Evolutionary conservation across 2,888 invertebrate genomes (phyloP).

Genomic region (Drosophila ezoana): DNA sequence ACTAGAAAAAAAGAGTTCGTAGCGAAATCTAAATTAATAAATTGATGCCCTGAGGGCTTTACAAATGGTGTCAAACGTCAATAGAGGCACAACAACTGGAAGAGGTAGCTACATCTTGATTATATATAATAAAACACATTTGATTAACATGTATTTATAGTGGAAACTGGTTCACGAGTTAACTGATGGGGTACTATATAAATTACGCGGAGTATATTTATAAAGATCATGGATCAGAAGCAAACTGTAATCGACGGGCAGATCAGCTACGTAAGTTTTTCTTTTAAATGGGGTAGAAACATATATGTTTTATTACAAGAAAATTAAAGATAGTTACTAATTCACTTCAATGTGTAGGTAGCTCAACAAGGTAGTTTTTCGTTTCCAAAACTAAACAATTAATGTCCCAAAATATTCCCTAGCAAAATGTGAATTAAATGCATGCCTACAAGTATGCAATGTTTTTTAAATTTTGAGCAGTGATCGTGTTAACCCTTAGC

Average conservation of each 20-base stretch:
- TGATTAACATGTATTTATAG: constrained; percentile 10
- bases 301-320: no score
- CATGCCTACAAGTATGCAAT: constrained; percentile 39
- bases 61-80: constrained; percentile 49
- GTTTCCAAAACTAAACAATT: no score
- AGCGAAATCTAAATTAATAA: constrained; percentile 48
- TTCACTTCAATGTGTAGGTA: no score
- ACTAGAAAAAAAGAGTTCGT: constrained; percentile 32
- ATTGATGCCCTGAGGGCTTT: constrained; percentile 37
- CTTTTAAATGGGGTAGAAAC: neutral
- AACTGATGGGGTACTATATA: neutral
- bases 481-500: constrained; percentile 14
- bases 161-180: neutral
- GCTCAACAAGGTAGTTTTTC: no score
- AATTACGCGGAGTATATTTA: neutral
- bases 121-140: constrained; percentile 2
- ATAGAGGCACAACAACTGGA: constrained; percentile 15
- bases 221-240: neutral
- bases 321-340: no score
- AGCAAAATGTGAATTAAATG: neutral
- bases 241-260: neutral
- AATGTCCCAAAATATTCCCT: no score
- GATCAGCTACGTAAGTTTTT: neutral
- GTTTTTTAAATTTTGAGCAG: neutral
- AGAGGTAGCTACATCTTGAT: constrained; percentile 1